phyloP scores from a whole-genome alignment of 2,113 vertebrate genomes.

The Pachypanchax playfairii region DNA sequence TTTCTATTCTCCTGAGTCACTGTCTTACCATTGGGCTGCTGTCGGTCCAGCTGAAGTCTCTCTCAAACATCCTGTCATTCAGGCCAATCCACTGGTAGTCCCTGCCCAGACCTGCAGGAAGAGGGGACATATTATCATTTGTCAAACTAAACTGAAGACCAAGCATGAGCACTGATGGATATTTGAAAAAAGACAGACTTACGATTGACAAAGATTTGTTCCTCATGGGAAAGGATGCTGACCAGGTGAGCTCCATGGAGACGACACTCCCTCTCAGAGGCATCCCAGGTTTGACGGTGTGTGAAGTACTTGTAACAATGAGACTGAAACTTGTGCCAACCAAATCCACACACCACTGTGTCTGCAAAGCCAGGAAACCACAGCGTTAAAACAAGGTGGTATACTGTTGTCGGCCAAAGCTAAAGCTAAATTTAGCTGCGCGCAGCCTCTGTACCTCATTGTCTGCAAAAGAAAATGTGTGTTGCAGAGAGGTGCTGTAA shows the following conservation, averaged over 20 bases:
- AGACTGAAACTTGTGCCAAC: slow-evolving; percentile 96
- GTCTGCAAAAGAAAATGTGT: too few species aligned
- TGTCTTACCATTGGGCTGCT: slow-evolving; percentile 87
- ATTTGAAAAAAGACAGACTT: slow-evolving; percentile 58
- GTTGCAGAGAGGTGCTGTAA: too few species aligned
- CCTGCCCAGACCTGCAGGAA: slow-evolving; percentile 86
- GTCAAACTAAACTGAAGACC: background rate
- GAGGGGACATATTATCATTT: background rate
- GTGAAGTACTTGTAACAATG: slow-evolving; percentile 95
- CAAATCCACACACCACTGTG: slow-evolving; percentile 88
- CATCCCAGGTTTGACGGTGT: slow-evolving; percentile 92
- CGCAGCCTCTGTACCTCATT: too few species aligned
- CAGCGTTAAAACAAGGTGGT: background rate
- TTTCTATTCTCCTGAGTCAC: background rate
- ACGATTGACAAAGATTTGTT: slow-evolving; percentile 93
- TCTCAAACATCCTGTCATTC: slow-evolving; percentile 97
- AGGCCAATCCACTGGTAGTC: slow-evolving; percentile 99
- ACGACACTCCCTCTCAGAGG: slow-evolving; percentile 91
- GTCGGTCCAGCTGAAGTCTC: slow-evolving; percentile 96
- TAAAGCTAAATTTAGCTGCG: too few species aligned
- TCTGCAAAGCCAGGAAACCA: slow-evolving; percentile 74
- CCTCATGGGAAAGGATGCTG: slow-evolving; percentile 90
- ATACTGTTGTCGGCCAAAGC: too few species aligned
- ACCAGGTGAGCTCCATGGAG: slow-evolving; percentile 90
- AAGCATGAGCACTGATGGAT: background rate